A percentile compares a stretch with the other conserved stretches of the same genome.
Conservation (phyloP, 2,797 vertebrate species). For the Chelmon rostratus region DNA sequence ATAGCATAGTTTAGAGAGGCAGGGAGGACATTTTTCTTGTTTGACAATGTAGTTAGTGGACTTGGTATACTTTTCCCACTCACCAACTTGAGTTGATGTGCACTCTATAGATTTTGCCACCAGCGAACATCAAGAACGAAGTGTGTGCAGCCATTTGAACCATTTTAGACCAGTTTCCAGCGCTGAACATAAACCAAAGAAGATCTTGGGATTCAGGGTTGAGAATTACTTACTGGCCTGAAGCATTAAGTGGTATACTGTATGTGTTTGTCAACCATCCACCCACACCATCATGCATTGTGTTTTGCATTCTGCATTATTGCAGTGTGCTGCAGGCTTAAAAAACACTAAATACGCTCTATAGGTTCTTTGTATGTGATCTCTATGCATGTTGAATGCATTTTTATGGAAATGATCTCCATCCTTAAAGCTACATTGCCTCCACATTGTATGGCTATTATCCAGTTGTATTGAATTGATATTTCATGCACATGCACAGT, state of each 20-base stretch:
- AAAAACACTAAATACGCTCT: conserved; percentile 6
- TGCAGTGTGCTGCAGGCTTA: conserved; percentile 24
- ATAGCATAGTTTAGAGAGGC: not conserved
- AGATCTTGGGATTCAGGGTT: not conserved
- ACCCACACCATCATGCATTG: conserved; percentile 27
- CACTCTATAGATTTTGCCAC: not conserved
- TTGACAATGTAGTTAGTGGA: conserved; percentile 9
- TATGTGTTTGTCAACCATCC: conserved; percentile 32
- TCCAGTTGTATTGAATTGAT: conserved; percentile 19
- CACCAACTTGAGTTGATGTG: conserved; percentile 1
- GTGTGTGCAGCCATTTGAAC: not conserved
- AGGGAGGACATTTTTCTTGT: conserved; percentile 16
- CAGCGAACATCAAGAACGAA: not conserved
- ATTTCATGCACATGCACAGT: conserved; percentile 1
- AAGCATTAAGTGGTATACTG: conserved; percentile 14
- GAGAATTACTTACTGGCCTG: conserved; percentile 22
- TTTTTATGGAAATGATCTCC: conserved; percentile 32
- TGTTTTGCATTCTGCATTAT: conserved; percentile 26
- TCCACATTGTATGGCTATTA: not conserved
- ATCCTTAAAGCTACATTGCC: conserved; percentile 1
- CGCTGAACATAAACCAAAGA: conserved; percentile 11
- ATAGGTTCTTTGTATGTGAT: conserved; percentile 8
- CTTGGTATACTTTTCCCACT: not conserved
- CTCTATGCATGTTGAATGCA: conserved; percentile 34
- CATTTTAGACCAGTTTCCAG: not conserved